phyloP scores from a whole-genome alignment of 1,140 invertebrate genomes.

The Eumaeus atala region DNA sequence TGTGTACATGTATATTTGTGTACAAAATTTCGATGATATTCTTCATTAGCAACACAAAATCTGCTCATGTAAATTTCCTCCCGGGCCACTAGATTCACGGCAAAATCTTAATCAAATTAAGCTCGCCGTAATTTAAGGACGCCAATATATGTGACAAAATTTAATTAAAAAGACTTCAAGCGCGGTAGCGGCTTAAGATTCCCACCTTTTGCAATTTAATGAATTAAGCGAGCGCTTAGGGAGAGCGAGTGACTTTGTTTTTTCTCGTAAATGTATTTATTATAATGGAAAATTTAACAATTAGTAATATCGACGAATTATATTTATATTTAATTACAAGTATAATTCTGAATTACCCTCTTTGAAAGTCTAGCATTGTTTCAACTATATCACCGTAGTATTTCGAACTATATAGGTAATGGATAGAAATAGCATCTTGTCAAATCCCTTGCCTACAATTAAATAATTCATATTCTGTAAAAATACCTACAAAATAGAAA shows the following conservation, averaged over 20 bases:
- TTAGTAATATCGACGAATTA: too few relatives aligned
- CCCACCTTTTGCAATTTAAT: constrained; percentile 9
- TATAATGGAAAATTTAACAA: too few relatives aligned
- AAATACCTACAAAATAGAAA: too few relatives aligned
- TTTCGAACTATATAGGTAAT: too few relatives aligned
- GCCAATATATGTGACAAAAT: constrained; percentile 25
- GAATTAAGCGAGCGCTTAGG: constrained; percentile 1
- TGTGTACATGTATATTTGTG: too few relatives aligned
- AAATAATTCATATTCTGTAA: too few relatives aligned
- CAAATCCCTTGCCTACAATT: too few relatives aligned
- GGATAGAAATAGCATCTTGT: too few relatives aligned
- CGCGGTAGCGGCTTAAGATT: constrained; percentile 9
- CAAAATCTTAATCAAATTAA: constrained; percentile 28
- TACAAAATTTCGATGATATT: not conserved
- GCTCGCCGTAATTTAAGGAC: constrained; percentile 17
- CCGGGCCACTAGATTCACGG: not conserved
- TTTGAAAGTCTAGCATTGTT: too few relatives aligned
- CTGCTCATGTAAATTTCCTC: constrained; percentile 10
- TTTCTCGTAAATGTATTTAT: not conserved
- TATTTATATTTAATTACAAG: too few relatives aligned
- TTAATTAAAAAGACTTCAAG: constrained; percentile 30
- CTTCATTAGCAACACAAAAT: constrained; percentile 12
- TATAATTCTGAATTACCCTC: too few relatives aligned
- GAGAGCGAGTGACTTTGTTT: constrained; percentile 2
- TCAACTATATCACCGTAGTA: too few relatives aligned